Evolutionary conservation across 1,140 invertebrate species (phyloP), one percentile per base, ranked within the genome.

Genomic region (Atta texana): DNA sequence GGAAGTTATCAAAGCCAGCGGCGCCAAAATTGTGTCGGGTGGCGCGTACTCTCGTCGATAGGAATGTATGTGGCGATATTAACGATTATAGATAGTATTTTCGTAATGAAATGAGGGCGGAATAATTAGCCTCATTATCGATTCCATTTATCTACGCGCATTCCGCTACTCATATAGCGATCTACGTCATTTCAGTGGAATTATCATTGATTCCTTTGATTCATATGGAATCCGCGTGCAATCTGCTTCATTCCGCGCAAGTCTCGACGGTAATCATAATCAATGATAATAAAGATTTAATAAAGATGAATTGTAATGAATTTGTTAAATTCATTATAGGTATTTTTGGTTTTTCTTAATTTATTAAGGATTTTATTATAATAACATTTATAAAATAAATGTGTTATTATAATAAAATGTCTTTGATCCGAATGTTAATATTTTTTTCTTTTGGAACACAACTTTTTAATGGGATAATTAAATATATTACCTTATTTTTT

Each of bases 81-180:
- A 63, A 3, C 34, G 44, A 71, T 86, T 80, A 75, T 63, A 28
- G 49, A 69, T 69, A 53, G 71, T 53, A 88, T 59, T 88, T 76
- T 80, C n/a, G 51, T 53, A 14, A 6, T 16, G 18, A 78, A 88
- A 77, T 72, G 69, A 88, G 63, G 74, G 66, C 68, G 61, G 28
- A 75, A 68, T 74, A 88, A 89, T 88, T 71, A 77, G 68, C 51
- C 69, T 88, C 69, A 51, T 86, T 81, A 88, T 81, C 82, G 55
- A 80, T 76, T 51, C 49, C 55, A 21, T 78, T 71, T 75, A 68
- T 85, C 39, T n/a, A 51, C 28, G n/a, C 39, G 68, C n/a, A 44
- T 84, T 63, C 18, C 12, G 18, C 8, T 44, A 51, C 44, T 81
- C 34, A 16, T n/a, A 61, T 18, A 34, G 34, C 4, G 12, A 49